Conservation (phyloP, 2,797 vertebrate species). For the Acropternis orthonyx region DNA sequence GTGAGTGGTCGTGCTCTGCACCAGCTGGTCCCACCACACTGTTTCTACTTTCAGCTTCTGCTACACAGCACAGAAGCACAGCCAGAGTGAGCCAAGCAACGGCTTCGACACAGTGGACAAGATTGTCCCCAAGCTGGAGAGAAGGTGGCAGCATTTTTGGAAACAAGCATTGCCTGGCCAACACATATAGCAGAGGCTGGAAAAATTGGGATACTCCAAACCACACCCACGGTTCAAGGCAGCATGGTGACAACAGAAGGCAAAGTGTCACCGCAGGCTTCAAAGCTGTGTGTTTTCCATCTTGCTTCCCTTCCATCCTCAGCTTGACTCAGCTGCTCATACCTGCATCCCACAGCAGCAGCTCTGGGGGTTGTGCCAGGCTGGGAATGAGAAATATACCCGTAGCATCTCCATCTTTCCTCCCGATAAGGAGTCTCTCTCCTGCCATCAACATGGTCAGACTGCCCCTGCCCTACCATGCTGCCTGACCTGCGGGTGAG, state of each 20-base stretch:
- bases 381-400: background rate
- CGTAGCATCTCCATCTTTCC: background rate
- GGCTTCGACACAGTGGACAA: background rate
- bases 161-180: background rate
- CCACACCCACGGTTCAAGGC: background rate
- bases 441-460: background rate
- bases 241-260: background rate
- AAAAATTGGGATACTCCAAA: background rate
- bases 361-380: background rate
- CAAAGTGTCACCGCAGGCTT: background rate
- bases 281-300: background rate
- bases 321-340: background rate
- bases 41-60: background rate
- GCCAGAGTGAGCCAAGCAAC: background rate
- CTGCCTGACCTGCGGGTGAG: background rate
- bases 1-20: background rate
- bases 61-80: background rate
- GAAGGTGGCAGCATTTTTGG: background rate
- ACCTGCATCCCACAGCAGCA: background rate
- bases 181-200: background rate
- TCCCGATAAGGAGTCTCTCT: background rate
- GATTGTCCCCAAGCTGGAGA: background rate
- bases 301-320: background rate
- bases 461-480: background rate
- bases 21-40: slow-evolving; percentile 1